Evolutionary conservation across 2,888 invertebrate genomes (phyloP), one percentile per base, ranked within the genome.

Genomic region (Atrina japonica): DNA sequence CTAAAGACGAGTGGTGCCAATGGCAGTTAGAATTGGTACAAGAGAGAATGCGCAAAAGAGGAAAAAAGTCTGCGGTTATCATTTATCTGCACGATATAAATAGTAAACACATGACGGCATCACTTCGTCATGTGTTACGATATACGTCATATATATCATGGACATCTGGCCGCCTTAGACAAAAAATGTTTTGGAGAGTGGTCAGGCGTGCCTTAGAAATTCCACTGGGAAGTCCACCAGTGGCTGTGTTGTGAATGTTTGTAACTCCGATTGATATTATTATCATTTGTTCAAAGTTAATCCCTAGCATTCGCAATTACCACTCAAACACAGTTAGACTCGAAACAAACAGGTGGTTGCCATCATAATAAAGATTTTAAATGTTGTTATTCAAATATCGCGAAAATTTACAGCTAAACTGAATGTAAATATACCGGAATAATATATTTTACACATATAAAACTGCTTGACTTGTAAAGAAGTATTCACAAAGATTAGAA

Each of bases 1-100:
- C 58, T 14, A 56, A 58, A 23, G 41, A 58, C 30, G 66, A 66
- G 40, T 66, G 66, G 66, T 66, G 66, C 23, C 66, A 58, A 27
- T 66, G 56, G 56, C 58, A 66, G 27, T 3, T 49, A 11, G 49
- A 58, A n/a, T 7, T 66, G 14, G 58, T 58, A 11, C 58, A 66
- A 23, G 66, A 66, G 49, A 45, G 66, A 43, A 30, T 56, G 11
- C 23, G 66, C 25, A 30, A 40, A 40, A n/a, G 35, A 6, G 66
- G 66, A 1, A 55, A 66, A 40, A 45, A 56, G 1, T 9, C 49
- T 0, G 18, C 58, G 9, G 27, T 66, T 9, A 23, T 66, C 9
- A 47, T 66, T n/a, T n/a, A 58, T 30, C 49, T 30, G 14, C 40
- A 45, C 23, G 21, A 21, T 16, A 58, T 66, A 16, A 23, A 58